Evolutionary conservation across 2,888 invertebrate genomes (phyloP).

Genomic region (Ormia ochracea): DNA sequence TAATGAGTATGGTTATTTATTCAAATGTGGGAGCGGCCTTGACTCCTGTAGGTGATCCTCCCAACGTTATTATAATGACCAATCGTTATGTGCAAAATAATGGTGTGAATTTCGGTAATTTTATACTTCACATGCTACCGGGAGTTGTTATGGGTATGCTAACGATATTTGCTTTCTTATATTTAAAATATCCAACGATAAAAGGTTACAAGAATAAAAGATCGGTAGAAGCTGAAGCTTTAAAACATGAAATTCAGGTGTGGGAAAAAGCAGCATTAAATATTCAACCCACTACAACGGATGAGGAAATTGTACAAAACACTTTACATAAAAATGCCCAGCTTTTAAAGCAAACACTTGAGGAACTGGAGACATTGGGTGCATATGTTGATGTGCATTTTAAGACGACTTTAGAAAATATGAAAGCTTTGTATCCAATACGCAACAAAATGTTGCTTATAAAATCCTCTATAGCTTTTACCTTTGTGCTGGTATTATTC

Average conservation of each 20-base stretch:
- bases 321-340: conserved; percentile 84
- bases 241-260: conserved; percentile 86
- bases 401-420: conserved; percentile 78
- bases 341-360: conserved; percentile 80
- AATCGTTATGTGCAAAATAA: conserved; percentile 65
- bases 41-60: conserved; percentile 94
- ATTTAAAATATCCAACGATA: conserved; percentile 84
- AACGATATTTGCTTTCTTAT: conserved; percentile 83
- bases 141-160: conserved; percentile 83
- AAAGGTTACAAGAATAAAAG: conserved; percentile 82
- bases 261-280: conserved; percentile 87
- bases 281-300: conserved; percentile 85
- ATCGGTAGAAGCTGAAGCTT: conserved; percentile 81
- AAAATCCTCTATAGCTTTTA: conserved; percentile 84
- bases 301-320: conserved; percentile 86
- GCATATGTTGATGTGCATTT: conserved; percentile 79
- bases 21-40: conserved; percentile 93
- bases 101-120: conserved; percentile 86
- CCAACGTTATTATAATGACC: conserved; percentile 77
- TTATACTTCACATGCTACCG: conserved; percentile 87
- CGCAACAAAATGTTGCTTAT: conserved; percentile 84
- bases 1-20: conserved; percentile 90
- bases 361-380: conserved; percentile 77
- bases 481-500: conserved; percentile 85
- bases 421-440: conserved; percentile 85